Base-by-base conservation (phyloP, 2,113 vertebrate genomes). In the Uria aalge region DNA sequence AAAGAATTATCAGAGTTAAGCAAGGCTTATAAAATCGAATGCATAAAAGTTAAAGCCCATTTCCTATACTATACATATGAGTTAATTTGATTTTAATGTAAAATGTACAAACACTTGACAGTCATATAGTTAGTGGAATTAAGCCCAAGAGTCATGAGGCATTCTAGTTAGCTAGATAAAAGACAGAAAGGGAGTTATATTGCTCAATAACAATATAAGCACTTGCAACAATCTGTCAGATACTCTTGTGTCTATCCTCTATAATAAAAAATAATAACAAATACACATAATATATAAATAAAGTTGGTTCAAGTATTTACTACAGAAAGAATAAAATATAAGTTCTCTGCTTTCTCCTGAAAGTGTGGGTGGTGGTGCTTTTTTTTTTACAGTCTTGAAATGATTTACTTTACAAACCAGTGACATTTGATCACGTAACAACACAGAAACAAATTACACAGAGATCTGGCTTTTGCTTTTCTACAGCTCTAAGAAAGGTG, bases 371-470 rank as follows among this genome's bases (percentile, higher is more conserved):
- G 74, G 34, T 59, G 34, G 57, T 85, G 94, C 63, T 98, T 98
- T 98, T 98, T 98, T 67, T 52, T 55, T 57, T 6, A 24, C 5
- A 77, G 36, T 90, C 95, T 59, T 59, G 83, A 66, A 97, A 97
- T 56, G 98, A 96, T 93, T 85, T 93, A 96, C 83, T 97, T 96
- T 95, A 96, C 96, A 97, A 98, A 98, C 91, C 92, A 94, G 91
- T 95, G 96, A 98, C 96, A 98, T 97, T 97, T 98, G 93, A 97
- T 97, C 97, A 96, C 17, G 67, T 91, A 96, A 81, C 47, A 81
- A 81, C 47, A 81, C n/a, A 60, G 56, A 53, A 47, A 93, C 11
- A 95, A 88, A 63, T 89, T 71, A 40, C 13, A 50, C 50, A 95
- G 63, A 74, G 5, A 64, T 15, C 43, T 71, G 36, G 48, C 29